phyloP scores from a whole-genome alignment of 2,888 invertebrate species.

The Acrobeloides nanus region DNA sequence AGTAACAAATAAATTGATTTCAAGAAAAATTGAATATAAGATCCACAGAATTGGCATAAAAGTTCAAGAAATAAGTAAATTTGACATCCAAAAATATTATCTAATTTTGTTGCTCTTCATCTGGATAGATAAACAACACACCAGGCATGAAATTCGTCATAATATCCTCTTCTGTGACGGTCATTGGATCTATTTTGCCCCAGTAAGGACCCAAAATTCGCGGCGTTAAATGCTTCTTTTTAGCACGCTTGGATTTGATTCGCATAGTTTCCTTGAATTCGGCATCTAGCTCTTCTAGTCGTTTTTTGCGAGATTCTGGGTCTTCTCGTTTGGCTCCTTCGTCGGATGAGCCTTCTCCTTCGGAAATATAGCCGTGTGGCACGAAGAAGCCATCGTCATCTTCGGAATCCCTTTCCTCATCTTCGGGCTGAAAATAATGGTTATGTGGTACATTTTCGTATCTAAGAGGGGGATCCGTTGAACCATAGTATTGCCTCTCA shows the following conservation, averaged over 20 bases:
- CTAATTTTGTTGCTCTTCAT: no score
- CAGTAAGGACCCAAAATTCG: no score
- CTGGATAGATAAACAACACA: no score
- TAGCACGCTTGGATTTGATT: no score
- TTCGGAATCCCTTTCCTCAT: conserved; percentile 29
- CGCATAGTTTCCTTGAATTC: no score
- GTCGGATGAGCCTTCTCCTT: conserved; percentile 40
- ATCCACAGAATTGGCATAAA: not conserved
- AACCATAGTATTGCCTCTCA: no score
- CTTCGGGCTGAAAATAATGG: conserved; percentile 21
- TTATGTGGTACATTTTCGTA: conserved; percentile 1
- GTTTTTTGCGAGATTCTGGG: conserved; percentile 1
- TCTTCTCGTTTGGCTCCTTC: conserved; percentile 5
- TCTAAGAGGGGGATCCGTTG: conserved; percentile 5
- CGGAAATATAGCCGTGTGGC: conserved; percentile 48
- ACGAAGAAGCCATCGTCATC: conserved; percentile 46
- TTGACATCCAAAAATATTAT: not conserved
- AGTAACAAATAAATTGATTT: not conserved
- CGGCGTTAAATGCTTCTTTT: no score
- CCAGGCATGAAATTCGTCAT: no score
- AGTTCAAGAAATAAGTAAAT: not conserved
- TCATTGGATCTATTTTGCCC: no score
- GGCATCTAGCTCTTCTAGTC: conserved; percentile 7
- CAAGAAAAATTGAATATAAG: not conserved
- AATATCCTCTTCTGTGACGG: no score